Conservation (phyloP, 2,113 vertebrate species). For the Erythrocercus mccallii region DNA sequence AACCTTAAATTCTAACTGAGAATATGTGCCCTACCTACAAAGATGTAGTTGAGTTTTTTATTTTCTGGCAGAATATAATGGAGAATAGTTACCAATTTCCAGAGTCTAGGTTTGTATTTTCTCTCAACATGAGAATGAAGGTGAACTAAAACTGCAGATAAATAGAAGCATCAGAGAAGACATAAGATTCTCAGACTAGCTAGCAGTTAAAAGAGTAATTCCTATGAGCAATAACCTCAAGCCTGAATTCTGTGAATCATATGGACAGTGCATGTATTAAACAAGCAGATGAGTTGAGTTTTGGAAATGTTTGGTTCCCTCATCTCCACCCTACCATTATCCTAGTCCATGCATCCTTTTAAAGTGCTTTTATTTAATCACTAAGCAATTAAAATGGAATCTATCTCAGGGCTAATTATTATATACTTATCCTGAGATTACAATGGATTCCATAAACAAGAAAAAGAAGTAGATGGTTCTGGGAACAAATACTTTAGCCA, state of each 20-base stretch:
- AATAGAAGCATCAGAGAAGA: not conserved
- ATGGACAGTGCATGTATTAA: not conserved
- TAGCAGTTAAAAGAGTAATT: not conserved
- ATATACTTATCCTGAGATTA: not conserved
- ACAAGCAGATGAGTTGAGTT: not conserved
- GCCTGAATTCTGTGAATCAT: not conserved
- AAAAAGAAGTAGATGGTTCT: not conserved
- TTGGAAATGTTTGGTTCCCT: not conserved
- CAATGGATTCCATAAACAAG: not conserved
- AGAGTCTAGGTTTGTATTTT: not conserved
- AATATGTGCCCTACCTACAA: not conserved
- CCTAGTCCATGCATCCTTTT: not conserved
- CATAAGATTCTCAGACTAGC: not conserved
- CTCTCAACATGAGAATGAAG: not conserved
- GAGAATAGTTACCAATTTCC: not conserved
- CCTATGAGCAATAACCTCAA: not conserved
- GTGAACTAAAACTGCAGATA: not conserved
- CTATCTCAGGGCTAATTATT: not conserved
- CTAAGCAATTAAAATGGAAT: not conserved
- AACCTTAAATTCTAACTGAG: not conserved
- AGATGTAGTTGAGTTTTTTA: not conserved
- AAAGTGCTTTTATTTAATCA: not conserved
- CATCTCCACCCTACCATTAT: not conserved
- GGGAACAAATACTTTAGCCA: conserved; percentile 11
- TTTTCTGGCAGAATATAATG: not conserved